These are phyloP conservation scores for Elegia similella DNA, from an alignment of 2,888 invertebrate genomes.

Conservation along the genomic window DNA sequence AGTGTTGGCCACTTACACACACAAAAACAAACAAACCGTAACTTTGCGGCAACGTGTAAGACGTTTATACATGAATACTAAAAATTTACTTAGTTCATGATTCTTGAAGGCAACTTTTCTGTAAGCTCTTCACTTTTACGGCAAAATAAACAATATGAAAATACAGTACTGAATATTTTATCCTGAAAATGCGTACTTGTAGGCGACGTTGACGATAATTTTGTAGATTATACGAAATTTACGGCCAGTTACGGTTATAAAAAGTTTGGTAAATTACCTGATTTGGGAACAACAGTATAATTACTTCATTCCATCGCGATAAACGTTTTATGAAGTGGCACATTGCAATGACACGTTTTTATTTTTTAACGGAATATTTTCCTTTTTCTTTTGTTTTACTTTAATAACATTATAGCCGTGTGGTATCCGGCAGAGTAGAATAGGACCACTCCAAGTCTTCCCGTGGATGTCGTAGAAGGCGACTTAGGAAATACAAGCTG, in stretches of 20 bases:
- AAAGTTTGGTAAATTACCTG: slow-evolving; percentile 24
- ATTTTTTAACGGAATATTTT: background rate
- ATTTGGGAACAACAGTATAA: slow-evolving; percentile 27
- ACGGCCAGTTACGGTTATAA: slow-evolving; percentile 23
- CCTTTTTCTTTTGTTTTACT: background rate
- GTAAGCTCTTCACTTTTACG: slow-evolving; percentile 1
- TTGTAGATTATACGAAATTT: slow-evolving; percentile 31
- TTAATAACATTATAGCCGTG: no score
- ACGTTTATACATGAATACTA: background rate
- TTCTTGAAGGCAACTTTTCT: slow-evolving; percentile 1
- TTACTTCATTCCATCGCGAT: slow-evolving; percentile 20
- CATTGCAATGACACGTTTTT: slow-evolving; percentile 46
- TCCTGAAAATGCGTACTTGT: slow-evolving; percentile 17
- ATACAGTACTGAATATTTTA: slow-evolving; percentile 10
- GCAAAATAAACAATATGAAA: slow-evolving; percentile 6
- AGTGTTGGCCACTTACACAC: no score
- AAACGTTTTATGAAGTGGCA: slow-evolving; percentile 33
- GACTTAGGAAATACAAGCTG: no score
- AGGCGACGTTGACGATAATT: slow-evolving; percentile 29
- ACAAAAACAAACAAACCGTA: no score
- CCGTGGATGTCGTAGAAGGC: no score
- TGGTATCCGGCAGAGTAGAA: no score
- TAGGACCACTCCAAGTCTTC: no score
- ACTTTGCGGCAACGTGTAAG: no score
- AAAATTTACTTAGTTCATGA: background rate